phyloP scores from a whole-genome alignment of 2,113 vertebrate genomes.

The Epinephelus moara region DNA sequence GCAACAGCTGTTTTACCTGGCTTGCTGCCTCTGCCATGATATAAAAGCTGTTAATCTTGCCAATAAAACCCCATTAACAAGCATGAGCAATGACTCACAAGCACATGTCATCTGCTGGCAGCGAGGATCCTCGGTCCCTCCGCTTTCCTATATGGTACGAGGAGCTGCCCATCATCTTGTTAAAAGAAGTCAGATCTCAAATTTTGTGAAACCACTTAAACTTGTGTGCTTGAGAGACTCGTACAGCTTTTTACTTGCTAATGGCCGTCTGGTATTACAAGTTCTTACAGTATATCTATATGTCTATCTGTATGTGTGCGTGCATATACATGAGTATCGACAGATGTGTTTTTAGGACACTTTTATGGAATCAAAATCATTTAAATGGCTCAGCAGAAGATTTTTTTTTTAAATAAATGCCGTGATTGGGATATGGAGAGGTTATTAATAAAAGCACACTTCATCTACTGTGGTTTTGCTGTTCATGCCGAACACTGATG shows the following conservation, averaged over 20 bases:
- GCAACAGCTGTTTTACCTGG: constrained; percentile 82
- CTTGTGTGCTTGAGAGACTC: constrained; percentile 46
- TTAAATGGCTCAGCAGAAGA: constrained; percentile 36
- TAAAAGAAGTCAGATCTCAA: constrained; percentile 17
- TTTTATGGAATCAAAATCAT: constrained; percentile 41
- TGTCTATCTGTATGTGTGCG: constrained; percentile 22
- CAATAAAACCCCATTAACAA: constrained; percentile 82
- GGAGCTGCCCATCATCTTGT: constrained; percentile 13
- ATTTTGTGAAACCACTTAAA: constrained; percentile 27
- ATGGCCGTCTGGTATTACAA: constrained; percentile 17
- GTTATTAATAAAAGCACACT: constrained; percentile 77
- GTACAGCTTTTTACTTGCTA: constrained; percentile 54
- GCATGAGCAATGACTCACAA: constrained; percentile 74
- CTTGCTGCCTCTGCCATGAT: constrained; percentile 75
- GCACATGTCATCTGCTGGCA: constrained; percentile 69
- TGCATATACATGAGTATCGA: constrained; percentile 13
- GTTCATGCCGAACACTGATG: constrained; percentile 71
- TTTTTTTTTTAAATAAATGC: constrained; percentile 31
- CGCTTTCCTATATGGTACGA: constrained; percentile 45
- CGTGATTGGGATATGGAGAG: constrained; percentile 67
- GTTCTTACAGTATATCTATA: constrained; percentile 20
- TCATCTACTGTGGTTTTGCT: constrained; percentile 64
- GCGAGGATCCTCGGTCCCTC: constrained; percentile 57
- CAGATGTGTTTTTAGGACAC: constrained; percentile 27
- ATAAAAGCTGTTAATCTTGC: constrained; percentile 82